Evolutionary conservation across 1,140 invertebrate species (phyloP).

Genomic region (Belonocnema kinseyi): DNA sequence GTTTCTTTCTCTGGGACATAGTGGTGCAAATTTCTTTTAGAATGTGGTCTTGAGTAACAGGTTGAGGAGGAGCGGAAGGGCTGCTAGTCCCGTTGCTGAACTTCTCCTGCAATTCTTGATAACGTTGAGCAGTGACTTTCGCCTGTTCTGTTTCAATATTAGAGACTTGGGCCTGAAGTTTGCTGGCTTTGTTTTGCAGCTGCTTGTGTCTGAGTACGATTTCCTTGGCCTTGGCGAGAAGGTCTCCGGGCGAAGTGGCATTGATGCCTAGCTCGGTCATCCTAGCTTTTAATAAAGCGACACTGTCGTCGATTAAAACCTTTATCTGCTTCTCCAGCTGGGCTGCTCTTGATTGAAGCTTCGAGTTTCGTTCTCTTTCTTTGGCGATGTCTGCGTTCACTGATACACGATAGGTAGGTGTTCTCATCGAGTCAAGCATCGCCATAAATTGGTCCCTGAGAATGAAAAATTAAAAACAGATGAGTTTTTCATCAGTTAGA

Average conservation of each 20-base stretch:
- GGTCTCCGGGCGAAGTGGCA: conserved; percentile 87
- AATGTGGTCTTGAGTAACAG: conserved; percentile 85
- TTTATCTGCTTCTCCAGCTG: conserved; percentile 95
- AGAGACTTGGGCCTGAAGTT: conserved; percentile 87
- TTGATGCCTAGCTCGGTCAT: conserved; percentile 94
- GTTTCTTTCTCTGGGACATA: conserved; percentile 85
- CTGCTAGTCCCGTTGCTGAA: conserved; percentile 76
- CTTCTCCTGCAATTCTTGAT: conserved; percentile 83
- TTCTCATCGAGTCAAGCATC: conserved; percentile 88
- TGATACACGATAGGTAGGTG: conserved; percentile 83
- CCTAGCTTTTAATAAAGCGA: conserved; percentile 90
- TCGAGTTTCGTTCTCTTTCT: conserved; percentile 89
- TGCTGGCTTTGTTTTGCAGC: conserved; percentile 89
- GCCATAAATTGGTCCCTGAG: conserved; percentile 86
- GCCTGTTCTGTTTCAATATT: conserved; percentile 84
- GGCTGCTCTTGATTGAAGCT: conserved; percentile 85
- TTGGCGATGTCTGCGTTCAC: conserved; percentile 86
- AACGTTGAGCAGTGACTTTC: conserved; percentile 80
- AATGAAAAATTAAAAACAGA: conserved; percentile 18
- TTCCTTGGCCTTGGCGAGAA: conserved; percentile 93
- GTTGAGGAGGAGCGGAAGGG: conserved; percentile 79
- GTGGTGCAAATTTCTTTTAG: conserved; percentile 90
- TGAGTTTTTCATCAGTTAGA: too few relatives aligned
- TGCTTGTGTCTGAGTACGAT: conserved; percentile 94
- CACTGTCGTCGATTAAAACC: conserved; percentile 92